Evolutionary conservation across 1,140 invertebrate species (phyloP).

Genomic region (Eulimnadia texana): DNA sequence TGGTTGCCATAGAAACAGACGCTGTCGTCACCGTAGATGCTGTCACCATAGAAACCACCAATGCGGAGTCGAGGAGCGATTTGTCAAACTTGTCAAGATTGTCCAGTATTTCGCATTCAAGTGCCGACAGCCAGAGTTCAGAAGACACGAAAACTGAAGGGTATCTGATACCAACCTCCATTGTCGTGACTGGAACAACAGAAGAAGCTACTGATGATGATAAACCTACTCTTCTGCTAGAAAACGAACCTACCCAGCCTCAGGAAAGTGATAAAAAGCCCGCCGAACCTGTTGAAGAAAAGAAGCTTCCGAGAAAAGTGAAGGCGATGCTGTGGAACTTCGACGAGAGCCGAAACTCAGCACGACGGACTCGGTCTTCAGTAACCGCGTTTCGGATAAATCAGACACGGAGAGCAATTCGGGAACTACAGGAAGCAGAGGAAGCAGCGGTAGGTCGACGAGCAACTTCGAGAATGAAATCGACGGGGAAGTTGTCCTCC

Average conservation of each 20-base stretch:
- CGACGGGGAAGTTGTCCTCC: constrained; percentile 8
- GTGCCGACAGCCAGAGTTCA: background rate
- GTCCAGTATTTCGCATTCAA: constrained; percentile 3
- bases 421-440: constrained; percentile 3
- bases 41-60: background rate
- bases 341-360: background rate
- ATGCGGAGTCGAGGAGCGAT: constrained; percentile 16
- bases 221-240: constrained; percentile 17
- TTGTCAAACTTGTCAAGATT: constrained; percentile 17
- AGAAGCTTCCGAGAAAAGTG: constrained; percentile 9
- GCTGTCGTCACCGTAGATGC: background rate
- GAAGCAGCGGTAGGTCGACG: constrained; percentile 1
- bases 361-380: constrained; percentile 3
- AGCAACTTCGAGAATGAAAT: background rate
- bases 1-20: background rate
- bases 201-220: constrained; percentile 29
- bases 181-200: constrained; percentile 30
- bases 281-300: background rate
- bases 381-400: background rate
- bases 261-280: background rate
- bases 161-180: constrained; percentile 23
- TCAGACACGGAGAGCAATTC: constrained; percentile 7
- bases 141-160: background rate
- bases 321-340: background rate
- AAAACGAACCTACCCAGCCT: background rate